Percentiles rank a stretch among this genome's conserved stretches.
phyloP scores from a whole-genome alignment of 2,888 invertebrate species.

The Agrochola macilenta region DNA sequence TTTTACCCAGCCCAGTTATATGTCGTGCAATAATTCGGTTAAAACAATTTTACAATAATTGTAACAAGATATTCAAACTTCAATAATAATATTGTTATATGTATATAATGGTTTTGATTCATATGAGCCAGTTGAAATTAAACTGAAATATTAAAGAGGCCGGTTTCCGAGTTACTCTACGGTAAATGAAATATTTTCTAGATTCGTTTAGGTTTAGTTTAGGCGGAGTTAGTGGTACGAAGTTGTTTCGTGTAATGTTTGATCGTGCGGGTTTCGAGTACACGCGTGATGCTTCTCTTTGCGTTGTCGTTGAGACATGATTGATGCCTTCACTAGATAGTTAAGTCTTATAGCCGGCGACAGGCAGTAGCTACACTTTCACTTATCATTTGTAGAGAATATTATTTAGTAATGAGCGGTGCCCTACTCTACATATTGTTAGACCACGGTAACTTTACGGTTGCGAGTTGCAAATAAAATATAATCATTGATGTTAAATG shows the following conservation, averaged over 20 bases:
- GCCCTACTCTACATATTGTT: constrained; percentile 69
- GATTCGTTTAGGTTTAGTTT: constrained; percentile 85
- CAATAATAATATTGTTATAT: constrained; percentile 82
- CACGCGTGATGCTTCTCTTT: constrained; percentile 80
- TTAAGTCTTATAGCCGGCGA: constrained; percentile 72
- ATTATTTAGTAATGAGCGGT: constrained; percentile 63
- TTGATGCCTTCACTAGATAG: constrained; percentile 85
- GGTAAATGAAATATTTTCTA: constrained; percentile 75
- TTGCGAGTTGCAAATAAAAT: constrained; percentile 72
- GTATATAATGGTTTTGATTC: constrained; percentile 86
- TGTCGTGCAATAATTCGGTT: constrained; percentile 70
- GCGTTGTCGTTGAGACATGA: constrained; percentile 79
- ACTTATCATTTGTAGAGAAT: constrained; percentile 66
- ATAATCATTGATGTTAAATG: constrained; percentile 77
- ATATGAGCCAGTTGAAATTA: constrained; percentile 75
- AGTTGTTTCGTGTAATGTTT: constrained; percentile 84
- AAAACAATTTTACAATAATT: constrained; percentile 46
- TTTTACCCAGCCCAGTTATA: constrained; percentile 37
- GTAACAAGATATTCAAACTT: constrained; percentile 56
- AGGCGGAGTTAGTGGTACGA: constrained; percentile 84
- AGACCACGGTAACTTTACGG: constrained; percentile 70
- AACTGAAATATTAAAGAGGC: constrained; percentile 65
- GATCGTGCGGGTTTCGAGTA: constrained; percentile 77
- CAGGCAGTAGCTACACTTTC: constrained; percentile 46
- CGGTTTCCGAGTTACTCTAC: constrained; percentile 64